Percentiles rank a stretch among this genome's conserved stretches.
These are phyloP conservation scores for Netelia inedita DNA, from an alignment of 2,888 invertebrate species.

Conservation along the genomic window DNA sequence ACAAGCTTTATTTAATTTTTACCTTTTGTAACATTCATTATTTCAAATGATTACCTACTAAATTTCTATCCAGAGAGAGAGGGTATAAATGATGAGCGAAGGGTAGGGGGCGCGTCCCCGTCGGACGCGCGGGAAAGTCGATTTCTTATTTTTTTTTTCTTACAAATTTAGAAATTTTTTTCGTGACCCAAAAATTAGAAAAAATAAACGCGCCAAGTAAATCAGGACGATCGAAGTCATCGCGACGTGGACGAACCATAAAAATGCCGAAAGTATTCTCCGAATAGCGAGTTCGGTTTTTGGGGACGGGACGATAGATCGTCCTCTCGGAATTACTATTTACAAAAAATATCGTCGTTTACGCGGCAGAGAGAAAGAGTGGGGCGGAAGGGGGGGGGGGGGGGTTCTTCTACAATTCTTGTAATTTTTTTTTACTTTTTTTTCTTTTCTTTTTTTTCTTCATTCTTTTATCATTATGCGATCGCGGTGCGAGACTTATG, in stretches of 20 bases:
- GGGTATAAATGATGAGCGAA: constrained; percentile 37
- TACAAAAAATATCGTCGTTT: constrained; percentile 47
- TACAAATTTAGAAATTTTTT: constrained; percentile 5
- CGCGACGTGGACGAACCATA: not conserved
- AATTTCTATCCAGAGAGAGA: constrained; percentile 76
- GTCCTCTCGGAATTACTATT: constrained; percentile 43
- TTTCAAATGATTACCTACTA: constrained; percentile 80
- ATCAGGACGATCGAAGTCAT: not conserved
- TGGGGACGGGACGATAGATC: constrained; percentile 4
- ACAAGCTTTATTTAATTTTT: constrained; percentile 82
- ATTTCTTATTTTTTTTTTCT: not conserved
- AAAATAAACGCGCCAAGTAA: not conserved
- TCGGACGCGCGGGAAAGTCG: not conserved
- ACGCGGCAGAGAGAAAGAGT: constrained; percentile 13
- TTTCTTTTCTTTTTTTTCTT: not conserved
- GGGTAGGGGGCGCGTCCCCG: not conserved
- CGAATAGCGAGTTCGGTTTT: not conserved
- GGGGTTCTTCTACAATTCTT: not conserved
- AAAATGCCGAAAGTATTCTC: not conserved
- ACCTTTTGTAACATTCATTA: constrained; percentile 81
- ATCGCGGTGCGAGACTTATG: constrained; percentile 75
- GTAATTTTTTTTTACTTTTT: no score
- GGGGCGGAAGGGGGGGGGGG: constrained; percentile 30
- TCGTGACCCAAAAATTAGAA: not conserved
- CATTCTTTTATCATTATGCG: constrained; percentile 80